Evolutionary conservation across 2,113 vertebrate species (phyloP), one percentile per base, ranked within the genome.

Genomic region (Lagenorhynchus albirostris): DNA sequence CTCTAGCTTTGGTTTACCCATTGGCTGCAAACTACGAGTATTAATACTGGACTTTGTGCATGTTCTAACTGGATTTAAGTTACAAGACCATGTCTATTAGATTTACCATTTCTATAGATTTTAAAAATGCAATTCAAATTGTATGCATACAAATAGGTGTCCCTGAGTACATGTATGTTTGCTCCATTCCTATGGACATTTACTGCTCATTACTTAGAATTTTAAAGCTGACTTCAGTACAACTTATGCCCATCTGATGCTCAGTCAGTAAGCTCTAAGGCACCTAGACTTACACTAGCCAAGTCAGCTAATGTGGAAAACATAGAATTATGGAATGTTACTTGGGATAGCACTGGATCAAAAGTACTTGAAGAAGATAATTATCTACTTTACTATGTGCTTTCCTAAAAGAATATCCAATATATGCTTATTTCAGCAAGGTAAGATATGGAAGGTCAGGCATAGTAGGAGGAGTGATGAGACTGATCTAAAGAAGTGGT

Each of bases 261-360:
- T 36, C 26, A 88, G n/a, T 85, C 89, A 82, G 33, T 68, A 81
- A 73, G 53, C 11, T 55, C 25, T 71, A 71, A 74, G 31, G 65
- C 77, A 55, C 23, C 11, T 17, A 67, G 21, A 6, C 70, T 68
- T 89, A 79, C 36, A 65, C 2, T 38, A 94, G 47, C 3, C 25
- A 86, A 82, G 53, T 31, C 3, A 92, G 44, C 10, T 73, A 47
- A 97, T 44, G 36, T 77, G 60, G 36, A 95, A 97, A 94, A 91
- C 14, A 38, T 0, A 89, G 29, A 93, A 58, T 90, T 36, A 83
- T 91, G 38, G 26, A 80, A 70, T 83, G 79, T 74, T 60, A 95
- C 11, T 84, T 85, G n/a, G 76, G 38, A 67, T 10, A 47, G 31
- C 36, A 70, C 0, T 86, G 26, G 55, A 55, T 53, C 29, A 55